Evolutionary conservation across 2,797 vertebrate species (phyloP).

Genomic region (Neostethus bicornis): DNA sequence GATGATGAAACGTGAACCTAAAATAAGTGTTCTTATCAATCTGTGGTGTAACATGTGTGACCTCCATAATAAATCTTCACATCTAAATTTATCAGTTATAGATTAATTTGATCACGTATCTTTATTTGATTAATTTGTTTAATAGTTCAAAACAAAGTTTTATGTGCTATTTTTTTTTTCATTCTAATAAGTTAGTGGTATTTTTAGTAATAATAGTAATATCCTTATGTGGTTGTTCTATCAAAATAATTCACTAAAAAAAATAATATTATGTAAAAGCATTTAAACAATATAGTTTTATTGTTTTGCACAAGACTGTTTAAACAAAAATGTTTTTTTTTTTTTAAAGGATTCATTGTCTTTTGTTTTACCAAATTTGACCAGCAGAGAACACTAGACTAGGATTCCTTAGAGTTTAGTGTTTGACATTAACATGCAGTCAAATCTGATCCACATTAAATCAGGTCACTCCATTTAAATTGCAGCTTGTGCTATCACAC

Average conservation of each 20-base stretch:
- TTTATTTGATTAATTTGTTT: no score
- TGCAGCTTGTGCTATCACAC: conserved; percentile 21
- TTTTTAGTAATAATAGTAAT: no score
- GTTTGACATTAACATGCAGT: conserved; percentile 9
- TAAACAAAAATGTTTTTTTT: no score
- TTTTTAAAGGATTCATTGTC: not conserved
- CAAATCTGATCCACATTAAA: conserved; percentile 21
- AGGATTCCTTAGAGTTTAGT: conserved; percentile 3
- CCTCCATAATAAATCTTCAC: not conserved
- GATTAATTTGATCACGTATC: no score
- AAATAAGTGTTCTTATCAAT: not conserved
- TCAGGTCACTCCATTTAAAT: conserved; percentile 46
- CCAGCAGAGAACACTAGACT: conserved; percentile 53
- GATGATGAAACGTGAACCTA: not conserved
- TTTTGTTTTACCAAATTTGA: conserved; percentile 9
- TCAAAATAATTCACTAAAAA: no score
- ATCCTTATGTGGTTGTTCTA: no score
- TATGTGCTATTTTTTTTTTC: no score
- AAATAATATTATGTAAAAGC: no score
- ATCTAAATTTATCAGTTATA: not conserved
- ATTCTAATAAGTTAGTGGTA: no score
- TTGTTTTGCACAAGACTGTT: no score
- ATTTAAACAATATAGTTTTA: no score
- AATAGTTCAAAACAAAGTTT: no score
- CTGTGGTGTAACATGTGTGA: not conserved